These are phyloP conservation scores for Danaus plexippus DNA, from an alignment of 1,140 invertebrate species.

Conservation along the genomic window DNA sequence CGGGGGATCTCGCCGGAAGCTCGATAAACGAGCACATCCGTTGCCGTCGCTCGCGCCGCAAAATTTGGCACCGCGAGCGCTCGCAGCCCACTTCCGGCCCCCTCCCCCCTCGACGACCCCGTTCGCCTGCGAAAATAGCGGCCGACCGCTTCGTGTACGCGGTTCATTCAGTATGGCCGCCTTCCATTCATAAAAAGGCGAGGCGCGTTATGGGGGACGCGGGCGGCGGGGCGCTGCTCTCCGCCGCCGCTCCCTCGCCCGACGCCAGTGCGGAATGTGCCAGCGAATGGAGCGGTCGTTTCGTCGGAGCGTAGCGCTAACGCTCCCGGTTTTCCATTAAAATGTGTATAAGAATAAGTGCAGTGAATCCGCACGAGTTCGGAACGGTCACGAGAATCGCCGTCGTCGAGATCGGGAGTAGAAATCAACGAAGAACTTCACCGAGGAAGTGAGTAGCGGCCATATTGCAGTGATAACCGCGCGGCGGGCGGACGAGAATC, in stretches of 20 bases:
- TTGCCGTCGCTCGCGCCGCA: slow-evolving; percentile 66
- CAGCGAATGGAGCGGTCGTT: slow-evolving; percentile 76
- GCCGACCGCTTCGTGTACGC: slow-evolving; percentile 71
- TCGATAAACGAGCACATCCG: slow-evolving; percentile 74
- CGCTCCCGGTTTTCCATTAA: slow-evolving; percentile 70
- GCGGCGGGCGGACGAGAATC: slow-evolving; percentile 70
- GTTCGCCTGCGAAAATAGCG: slow-evolving; percentile 67
- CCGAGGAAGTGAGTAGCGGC: slow-evolving; percentile 71
- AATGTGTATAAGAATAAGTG: slow-evolving; percentile 72
- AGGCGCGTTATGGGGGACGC: slow-evolving; percentile 55
- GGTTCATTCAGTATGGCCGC: slow-evolving; percentile 82
- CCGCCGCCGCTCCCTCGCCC: slow-evolving; percentile 68
- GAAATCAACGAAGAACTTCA: slow-evolving; percentile 71
- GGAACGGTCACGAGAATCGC: slow-evolving; percentile 66
- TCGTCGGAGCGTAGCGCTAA: slow-evolving; percentile 72
- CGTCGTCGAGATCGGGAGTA: slow-evolving; percentile 68
- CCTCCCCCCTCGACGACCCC: slow-evolving; percentile 49
- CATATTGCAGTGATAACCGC: slow-evolving; percentile 72
- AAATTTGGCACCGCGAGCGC: slow-evolving; percentile 68
- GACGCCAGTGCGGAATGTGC: slow-evolving; percentile 71
- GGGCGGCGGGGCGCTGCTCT: slow-evolving; percentile 58
- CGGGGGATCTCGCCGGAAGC: slow-evolving; percentile 74
- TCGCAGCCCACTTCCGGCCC: slow-evolving; percentile 65
- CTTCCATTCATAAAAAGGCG: slow-evolving; percentile 84
- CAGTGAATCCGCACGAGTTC: slow-evolving; percentile 73